Base-by-base conservation (phyloP, 2,113 vertebrate species). In the Pleuronectes platessa region DNA sequence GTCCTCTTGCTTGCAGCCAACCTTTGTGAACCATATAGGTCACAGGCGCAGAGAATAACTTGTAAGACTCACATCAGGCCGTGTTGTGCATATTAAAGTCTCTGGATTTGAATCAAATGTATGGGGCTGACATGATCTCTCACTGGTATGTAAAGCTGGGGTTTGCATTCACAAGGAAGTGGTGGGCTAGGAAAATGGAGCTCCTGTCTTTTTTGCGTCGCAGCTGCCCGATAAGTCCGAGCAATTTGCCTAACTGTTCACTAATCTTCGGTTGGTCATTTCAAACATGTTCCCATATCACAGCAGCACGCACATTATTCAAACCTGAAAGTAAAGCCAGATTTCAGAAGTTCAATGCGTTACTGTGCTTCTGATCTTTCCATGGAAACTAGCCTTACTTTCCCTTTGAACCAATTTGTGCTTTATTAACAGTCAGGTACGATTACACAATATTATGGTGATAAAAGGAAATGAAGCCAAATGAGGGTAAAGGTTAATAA, bases 231-330 rank as follows among this genome's bases (percentile, higher is more conserved):
- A 68, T 76, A 59, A 88, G 76, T 77, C 55, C 10, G 17, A 60
- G 71, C 67, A 14, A 93, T 92, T 93, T 94, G 87, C 87, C 73
- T 93, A 92, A 92, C 90, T 85, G 89, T 61, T 82, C 26, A 70
- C 68, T 77, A 51, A 92, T 81, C 75, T 65, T 68, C 27, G 76
- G 49, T 37, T 15, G 58, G 24, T 80, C 70, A 56, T 63, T 74
- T 79, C 78, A 78, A 61, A 74, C 47, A 83, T 71, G 76, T 79
- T 55, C 59, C 45, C 49, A 49, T 75, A 64, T 74, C 56, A 63
- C 15, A 49, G 68, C 37, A 65, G 40, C 47, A 49, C 45, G 15
- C 55, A 68, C 31, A 55, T 61, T 62, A 49, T 53, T 49, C 11
- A 68, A 40, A 60, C 53, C 8, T 40, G 9, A 65, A 78, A 62